Evolutionary conservation across 2,113 vertebrate genomes (phyloP).

Genomic region (Excalfactoria chinensis): DNA sequence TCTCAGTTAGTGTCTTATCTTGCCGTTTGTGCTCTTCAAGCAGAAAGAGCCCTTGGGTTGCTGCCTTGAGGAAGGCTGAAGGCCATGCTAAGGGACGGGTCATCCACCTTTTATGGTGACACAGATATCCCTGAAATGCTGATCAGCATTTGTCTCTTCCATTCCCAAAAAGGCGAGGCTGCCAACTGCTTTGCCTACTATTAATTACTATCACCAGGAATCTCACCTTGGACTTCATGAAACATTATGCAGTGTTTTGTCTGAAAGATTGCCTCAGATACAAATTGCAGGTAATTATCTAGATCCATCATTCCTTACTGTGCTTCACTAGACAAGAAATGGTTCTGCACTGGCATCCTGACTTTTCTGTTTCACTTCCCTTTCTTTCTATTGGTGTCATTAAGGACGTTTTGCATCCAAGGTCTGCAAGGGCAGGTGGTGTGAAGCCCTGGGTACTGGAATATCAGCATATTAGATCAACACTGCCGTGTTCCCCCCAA

Average conservation of each 20-base stretch:
- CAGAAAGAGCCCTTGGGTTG: neutral
- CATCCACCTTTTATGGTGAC: neutral
- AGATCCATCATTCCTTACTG: slow-evolving; percentile 38
- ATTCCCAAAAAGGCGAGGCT: neutral
- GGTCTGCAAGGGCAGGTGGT: slow-evolving; percentile 20
- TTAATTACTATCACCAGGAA: neutral
- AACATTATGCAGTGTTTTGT: neutral
- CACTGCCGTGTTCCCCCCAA: neutral
- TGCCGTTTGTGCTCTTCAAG: neutral
- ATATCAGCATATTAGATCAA: neutral
- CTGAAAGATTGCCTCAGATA: slow-evolving; percentile 2
- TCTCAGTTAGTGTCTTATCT: neutral
- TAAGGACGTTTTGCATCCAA: neutral
- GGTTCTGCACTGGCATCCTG: neutral
- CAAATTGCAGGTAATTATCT: slow-evolving; percentile 49
- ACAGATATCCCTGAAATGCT: neutral
- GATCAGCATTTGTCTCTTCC: neutral
- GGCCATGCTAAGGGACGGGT: neutral
- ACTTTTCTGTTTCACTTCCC: neutral
- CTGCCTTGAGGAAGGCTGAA: neutral
- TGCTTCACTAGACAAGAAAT: neutral
- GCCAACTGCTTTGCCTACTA: neutral
- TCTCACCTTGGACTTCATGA: slow-evolving; percentile 19
- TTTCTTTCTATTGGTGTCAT: neutral
- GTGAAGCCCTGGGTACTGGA: neutral